These are phyloP conservation scores for Saxidomus purpurata DNA, from an alignment of 1,140 invertebrate species.

Conservation along the genomic window DNA sequence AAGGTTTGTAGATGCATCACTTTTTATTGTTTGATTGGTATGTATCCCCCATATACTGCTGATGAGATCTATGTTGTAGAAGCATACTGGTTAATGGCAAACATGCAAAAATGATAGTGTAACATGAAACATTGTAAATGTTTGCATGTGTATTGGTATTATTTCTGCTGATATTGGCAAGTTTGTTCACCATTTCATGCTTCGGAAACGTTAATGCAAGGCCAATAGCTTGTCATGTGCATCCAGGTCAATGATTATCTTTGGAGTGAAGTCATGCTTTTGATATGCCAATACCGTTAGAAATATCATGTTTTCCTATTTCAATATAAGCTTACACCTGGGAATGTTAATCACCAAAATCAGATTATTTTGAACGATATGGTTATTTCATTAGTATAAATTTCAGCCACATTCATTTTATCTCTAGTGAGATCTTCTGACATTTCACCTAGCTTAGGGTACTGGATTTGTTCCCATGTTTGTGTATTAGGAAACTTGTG, in stretches of 20 bases:
- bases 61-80: too few relatives aligned
- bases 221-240: not conserved
- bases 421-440: constrained; percentile 19
- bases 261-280: not conserved
- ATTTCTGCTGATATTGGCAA: constrained; percentile 8
- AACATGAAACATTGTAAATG: not conserved
- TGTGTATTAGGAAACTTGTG: not conserved
- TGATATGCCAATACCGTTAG: constrained; percentile 42
- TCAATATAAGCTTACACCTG: constrained; percentile 58
- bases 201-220: constrained; percentile 6
- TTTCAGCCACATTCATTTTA: constrained; percentile 61
- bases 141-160: not conserved
- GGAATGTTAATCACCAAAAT: constrained; percentile 56
- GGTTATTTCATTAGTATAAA: constrained; percentile 51
- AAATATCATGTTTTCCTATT: constrained; percentile 49
- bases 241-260: constrained; percentile 24
- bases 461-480: not conserved
- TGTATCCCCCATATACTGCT: too few relatives aligned
- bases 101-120: too few relatives aligned
- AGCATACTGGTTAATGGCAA: too few relatives aligned
- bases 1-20: too few relatives aligned
- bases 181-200: not conserved
- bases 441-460: constrained; percentile 32
- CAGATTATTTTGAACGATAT: constrained; percentile 31
- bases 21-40: too few relatives aligned